phyloP scores from a whole-genome alignment of 2,888 invertebrate genomes.

The Eupithecia centaureata region DNA sequence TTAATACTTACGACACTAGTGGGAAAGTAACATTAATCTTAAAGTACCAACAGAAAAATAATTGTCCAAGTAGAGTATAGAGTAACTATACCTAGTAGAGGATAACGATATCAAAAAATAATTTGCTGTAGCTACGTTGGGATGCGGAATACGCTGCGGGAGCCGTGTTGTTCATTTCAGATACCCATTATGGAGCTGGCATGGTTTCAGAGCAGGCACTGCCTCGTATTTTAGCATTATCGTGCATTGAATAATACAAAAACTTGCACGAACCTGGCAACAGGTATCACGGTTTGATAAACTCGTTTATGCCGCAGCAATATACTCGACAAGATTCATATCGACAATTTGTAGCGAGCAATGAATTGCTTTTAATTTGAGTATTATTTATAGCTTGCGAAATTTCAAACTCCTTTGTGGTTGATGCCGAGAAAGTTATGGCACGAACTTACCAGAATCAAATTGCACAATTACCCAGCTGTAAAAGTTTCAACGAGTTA shows the following conservation, averaged over 20 bases:
- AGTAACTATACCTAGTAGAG: no score
- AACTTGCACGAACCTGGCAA: constrained; percentile 53
- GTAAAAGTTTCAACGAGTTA: constrained; percentile 6
- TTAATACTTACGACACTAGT: neutral
- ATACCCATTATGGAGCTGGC: constrained; percentile 56
- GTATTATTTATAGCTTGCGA: constrained; percentile 16
- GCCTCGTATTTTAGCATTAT: constrained; percentile 56
- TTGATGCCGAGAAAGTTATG: constrained; percentile 16
- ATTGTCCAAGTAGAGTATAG: no score
- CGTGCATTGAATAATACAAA: constrained; percentile 65
- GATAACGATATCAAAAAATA: neutral
- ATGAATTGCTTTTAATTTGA: constrained; percentile 22
- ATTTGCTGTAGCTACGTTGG: neutral
- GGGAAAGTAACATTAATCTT: neutral
- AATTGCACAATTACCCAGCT: constrained; percentile 15
- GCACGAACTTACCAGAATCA: constrained; percentile 18
- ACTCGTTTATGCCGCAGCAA: constrained; percentile 11
- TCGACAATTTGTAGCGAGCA: constrained; percentile 15
- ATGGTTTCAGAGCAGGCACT: constrained; percentile 54
- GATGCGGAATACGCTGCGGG: constrained; percentile 29
- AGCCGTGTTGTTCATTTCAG: constrained; percentile 60
- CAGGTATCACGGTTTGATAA: constrained; percentile 49
- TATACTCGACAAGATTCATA: constrained; percentile 12
- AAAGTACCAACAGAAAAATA: neutral
- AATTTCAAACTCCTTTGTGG: constrained; percentile 19